phyloP scores from a whole-genome alignment of 2,797 vertebrate species.

The Urocyon cinereoargenteus region DNA sequence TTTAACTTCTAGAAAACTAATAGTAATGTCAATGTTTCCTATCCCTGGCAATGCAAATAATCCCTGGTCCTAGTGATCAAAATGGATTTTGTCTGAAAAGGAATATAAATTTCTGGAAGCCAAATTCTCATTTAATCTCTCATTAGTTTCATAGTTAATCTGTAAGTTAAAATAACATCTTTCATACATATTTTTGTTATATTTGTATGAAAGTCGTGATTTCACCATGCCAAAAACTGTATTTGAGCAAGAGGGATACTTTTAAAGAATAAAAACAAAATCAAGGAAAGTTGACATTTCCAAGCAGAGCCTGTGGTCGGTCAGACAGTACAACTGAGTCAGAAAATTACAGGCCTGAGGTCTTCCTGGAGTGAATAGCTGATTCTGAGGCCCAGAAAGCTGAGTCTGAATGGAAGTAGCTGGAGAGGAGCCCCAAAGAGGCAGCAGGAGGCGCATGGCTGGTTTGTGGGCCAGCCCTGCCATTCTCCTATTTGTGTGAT shows the following conservation, averaged over 20 bases:
- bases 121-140: constrained; percentile 38
- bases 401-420: background rate
- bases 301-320: background rate
- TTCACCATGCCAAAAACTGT: background rate
- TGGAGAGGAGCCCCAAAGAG: background rate
- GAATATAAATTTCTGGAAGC: background rate
- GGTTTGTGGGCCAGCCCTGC: fast-evolving
- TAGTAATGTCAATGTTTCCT: background rate
- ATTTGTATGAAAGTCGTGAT: background rate
- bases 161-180: constrained; percentile 45
- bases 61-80: background rate
- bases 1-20: constrained; percentile 44
- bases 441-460: background rate
- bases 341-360: background rate
- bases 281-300: background rate
- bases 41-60: background rate
- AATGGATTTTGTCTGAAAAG: background rate
- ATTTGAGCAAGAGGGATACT: constrained; percentile 25
- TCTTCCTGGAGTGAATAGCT: background rate
- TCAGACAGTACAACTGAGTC: background rate
- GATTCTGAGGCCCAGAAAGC: background rate
- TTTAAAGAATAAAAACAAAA: constrained; percentile 10
- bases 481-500: background rate
- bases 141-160: background rate
- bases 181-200: background rate